Evolutionary conservation across 2,888 invertebrate genomes (phyloP), one percentile per base, ranked within the genome.

Genomic region (Amphimallon solstitiale): DNA sequence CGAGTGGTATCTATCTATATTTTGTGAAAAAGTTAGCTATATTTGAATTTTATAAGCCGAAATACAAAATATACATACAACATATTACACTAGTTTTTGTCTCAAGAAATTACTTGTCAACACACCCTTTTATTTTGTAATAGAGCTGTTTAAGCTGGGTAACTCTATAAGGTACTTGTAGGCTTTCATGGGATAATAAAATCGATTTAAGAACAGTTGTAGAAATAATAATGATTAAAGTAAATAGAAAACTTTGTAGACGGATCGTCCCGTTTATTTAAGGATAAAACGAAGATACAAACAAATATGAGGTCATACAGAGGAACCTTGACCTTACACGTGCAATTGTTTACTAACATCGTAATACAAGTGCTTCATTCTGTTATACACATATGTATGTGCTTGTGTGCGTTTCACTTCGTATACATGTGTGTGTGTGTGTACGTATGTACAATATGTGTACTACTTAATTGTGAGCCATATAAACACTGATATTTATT

Each of bases 261-360:
- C 9, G 6, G 19, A 29, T 29, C 1, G 45, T n/a, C 10, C 9
- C 17, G 9, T 45, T 45, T 17, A 45, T 51, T 35, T 35, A 34
- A 17, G 35, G 51, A 51, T 35, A 51, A 51, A 51, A 7, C 35
- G 14, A 14, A 35, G 34, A 51, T 35, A 51, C 29, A 51, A 51
- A 14, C 35, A 51, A 51, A 51, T 35, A 51, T 51, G 17, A 51
- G 51, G 51, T 35, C 51, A 15, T 6, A 7, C 15, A 51, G 7
- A 51, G 37, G 19, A 35, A 51, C 51, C 51, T 51, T 51, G 51
- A 51, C 51, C 51, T 51, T 35, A 51, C 51, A 51, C 51, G 51
- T 35, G 51, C 51, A 51, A 51, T 51, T 51, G 51, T 51, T 51
- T 51, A 51, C 51, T 35, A 51, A 51, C 51, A 51, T 35, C 34